Conservation (phyloP, 92 coral and sea anemone genomes). For the Palythoa grandiflora region DNA sequence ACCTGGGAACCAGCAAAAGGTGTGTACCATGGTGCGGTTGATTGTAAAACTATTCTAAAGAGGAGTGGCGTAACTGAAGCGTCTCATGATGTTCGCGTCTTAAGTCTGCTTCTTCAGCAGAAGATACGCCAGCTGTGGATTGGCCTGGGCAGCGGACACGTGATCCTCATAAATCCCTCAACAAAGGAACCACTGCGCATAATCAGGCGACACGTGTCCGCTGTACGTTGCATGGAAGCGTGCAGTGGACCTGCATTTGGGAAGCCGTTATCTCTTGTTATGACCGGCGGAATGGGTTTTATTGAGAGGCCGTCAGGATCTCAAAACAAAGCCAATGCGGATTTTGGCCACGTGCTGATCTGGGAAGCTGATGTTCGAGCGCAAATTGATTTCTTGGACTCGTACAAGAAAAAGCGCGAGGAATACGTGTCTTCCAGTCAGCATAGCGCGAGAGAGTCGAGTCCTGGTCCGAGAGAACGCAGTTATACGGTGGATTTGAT, state of each 20-base stretch:
- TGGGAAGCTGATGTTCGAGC: conserved; percentile 95
- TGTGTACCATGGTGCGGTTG: conserved; percentile 71
- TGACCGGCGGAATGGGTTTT: conserved; percentile 97
- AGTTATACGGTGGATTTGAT: neutral
- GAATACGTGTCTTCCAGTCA: conserved; percentile 48
- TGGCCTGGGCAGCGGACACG: conserved; percentile 94
- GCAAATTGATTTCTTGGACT: conserved; percentile 74
- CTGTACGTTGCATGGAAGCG: conserved; percentile 93
- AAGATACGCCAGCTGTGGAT: conserved; percentile 83
- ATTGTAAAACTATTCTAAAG: conserved; percentile 73
- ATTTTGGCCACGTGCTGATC: conserved; percentile 87
- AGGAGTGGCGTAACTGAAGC: conserved; percentile 63
- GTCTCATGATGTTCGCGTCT: conserved; percentile 81
- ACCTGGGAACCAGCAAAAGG: conserved; percentile 83
- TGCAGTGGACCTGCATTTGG: conserved; percentile 70
- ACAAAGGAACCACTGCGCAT: conserved; percentile 77
- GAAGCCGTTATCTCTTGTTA: conserved; percentile 76
- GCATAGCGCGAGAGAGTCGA: neutral
- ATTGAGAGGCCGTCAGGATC: conserved; percentile 76
- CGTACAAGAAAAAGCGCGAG: conserved; percentile 77
- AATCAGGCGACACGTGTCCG: conserved; percentile 85
- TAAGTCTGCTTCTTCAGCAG: conserved; percentile 79
- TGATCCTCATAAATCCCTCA: conserved; percentile 80
- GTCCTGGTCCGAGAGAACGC: neutral
- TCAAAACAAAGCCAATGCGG: conserved; percentile 61